Conservation (phyloP, 2,797 vertebrate species). For the Esox masquinongy region DNA sequence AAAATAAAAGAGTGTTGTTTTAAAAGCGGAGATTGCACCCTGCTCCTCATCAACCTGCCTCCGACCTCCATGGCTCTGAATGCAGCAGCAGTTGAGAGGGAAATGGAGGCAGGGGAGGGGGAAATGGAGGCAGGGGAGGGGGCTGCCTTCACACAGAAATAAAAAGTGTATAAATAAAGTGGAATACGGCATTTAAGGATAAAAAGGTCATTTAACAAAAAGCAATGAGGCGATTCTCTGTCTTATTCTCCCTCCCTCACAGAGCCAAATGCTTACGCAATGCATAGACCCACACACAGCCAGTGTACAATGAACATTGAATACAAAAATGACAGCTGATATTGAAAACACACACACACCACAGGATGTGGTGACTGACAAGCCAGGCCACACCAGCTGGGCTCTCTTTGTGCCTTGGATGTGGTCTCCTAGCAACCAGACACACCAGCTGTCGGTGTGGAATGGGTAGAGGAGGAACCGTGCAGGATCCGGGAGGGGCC, state of each 20-base stretch:
- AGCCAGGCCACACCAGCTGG: constrained; percentile 86
- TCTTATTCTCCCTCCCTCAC: not conserved
- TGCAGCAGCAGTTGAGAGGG: constrained; percentile 54
- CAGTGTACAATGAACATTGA: not conserved
- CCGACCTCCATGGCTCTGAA: constrained; percentile 41
- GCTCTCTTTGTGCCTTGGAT: constrained; percentile 90
- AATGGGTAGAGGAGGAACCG: constrained; percentile 68
- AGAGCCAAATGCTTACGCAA: constrained; percentile 13
- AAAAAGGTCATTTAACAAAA: constrained; percentile 27
- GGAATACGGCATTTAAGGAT: constrained; percentile 1
- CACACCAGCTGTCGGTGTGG: constrained; percentile 82
- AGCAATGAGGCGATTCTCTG: not conserved
- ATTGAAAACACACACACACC: constrained; percentile 42
- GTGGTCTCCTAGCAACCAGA: constrained; percentile 93
- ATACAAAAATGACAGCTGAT: constrained; percentile 2
- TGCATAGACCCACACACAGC: not conserved
- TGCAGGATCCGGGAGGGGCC: constrained; percentile 70
- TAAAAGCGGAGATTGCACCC: constrained; percentile 43
- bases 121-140: constrained; percentile 53
- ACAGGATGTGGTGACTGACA: constrained; percentile 84
- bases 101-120: constrained; percentile 55
- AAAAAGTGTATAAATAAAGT: not conserved
- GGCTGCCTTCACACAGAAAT: not conserved
- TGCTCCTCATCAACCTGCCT: constrained; percentile 60
- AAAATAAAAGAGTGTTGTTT: constrained; percentile 55